Percentiles rank a stretch among this genome's conserved stretches.
These are phyloP conservation scores for Corydoras sp. DNA, from an alignment of 2,113 vertebrate genomes.

Conservation along the genomic window DNA sequence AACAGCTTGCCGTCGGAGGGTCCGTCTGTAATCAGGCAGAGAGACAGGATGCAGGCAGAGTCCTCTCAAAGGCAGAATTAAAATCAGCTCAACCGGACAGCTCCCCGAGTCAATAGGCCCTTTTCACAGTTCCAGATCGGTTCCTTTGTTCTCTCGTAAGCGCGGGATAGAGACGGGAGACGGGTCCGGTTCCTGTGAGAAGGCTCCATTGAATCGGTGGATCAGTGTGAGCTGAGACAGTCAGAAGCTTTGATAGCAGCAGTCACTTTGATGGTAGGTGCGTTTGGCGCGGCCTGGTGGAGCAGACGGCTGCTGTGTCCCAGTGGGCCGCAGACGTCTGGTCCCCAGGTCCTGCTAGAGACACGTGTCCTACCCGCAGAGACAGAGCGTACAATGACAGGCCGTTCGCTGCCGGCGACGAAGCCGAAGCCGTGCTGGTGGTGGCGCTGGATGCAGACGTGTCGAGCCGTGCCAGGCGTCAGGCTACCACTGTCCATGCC, in stretches of 20 bases:
- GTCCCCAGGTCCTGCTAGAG: constrained; percentile 31
- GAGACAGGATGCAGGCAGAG: neutral
- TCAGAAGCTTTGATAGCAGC: neutral
- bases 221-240: too few species aligned
- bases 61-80: neutral
- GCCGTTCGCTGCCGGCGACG: constrained; percentile 87
- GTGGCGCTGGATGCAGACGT: constrained; percentile 86
- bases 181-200: too few species aligned
- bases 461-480: constrained; percentile 82
- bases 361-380: constrained; percentile 73
- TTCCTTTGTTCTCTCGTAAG: too few species aligned
- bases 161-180: too few species aligned
- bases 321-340: constrained; percentile 23
- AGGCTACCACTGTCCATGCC: constrained; percentile 91
- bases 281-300: constrained; percentile 23
- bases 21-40: constrained; percentile 69
- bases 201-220: too few species aligned
- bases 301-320: constrained; percentile 25
- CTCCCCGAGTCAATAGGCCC: too few species aligned
- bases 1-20: constrained; percentile 93
- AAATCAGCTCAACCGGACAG: neutral
- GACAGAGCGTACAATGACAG: constrained; percentile 89
- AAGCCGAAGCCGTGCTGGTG: constrained; percentile 89
- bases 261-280: constrained; percentile 17
- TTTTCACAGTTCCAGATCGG: too few species aligned